Conservation (phyloP, 2,888 invertebrate species). For the Cantharis flavilabris region DNA sequence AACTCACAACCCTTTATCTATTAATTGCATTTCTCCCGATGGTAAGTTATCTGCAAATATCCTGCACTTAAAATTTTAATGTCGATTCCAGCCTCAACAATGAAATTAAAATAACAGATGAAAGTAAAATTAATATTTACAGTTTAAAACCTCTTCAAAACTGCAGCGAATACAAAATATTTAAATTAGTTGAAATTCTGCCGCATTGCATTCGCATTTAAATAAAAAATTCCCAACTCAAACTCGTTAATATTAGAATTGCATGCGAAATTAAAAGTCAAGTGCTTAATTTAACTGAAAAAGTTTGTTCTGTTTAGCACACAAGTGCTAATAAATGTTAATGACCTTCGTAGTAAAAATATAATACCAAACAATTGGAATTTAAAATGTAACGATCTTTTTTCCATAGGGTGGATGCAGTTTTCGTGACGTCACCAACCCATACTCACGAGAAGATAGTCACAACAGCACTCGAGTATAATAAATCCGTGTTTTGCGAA, state of each 20-base stretch:
- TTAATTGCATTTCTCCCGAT: neutral
- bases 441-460: constrained; percentile 63
- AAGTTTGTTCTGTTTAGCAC: neutral
- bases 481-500: constrained; percentile 71
- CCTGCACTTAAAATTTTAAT: neutral
- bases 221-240: neutral
- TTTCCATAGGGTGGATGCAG: constrained; percentile 56
- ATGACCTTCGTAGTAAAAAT: neutral
- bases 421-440: constrained; percentile 65
- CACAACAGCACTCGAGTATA: constrained; percentile 57
- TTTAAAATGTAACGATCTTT: neutral
- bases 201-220: neutral
- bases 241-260: neutral
- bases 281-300: neutral
- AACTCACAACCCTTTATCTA: neutral
- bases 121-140: neutral
- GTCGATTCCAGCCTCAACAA: neutral
- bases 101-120: neutral
- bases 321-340: neutral
- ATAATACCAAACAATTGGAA: neutral
- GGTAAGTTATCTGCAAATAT: neutral
- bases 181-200: neutral
- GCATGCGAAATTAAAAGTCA: neutral
- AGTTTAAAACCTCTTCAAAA: neutral
- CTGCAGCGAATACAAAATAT: neutral